phyloP scores from a whole-genome alignment of 2,797 vertebrate species.

The Falco concolor region DNA sequence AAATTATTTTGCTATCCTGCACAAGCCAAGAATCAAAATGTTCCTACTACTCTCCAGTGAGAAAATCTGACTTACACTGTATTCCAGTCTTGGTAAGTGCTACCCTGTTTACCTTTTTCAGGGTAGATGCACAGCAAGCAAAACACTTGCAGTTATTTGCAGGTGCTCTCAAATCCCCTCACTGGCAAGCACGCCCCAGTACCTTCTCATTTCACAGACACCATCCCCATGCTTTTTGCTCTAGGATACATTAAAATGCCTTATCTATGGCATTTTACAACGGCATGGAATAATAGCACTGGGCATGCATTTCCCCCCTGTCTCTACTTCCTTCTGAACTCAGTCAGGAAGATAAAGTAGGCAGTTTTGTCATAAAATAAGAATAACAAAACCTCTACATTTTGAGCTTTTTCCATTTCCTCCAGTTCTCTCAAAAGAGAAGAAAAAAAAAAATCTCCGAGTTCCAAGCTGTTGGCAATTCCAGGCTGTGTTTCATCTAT shows the following conservation, averaged over 20 bases:
- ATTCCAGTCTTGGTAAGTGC: neutral
- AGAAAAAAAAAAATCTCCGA: neutral
- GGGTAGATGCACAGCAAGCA: neutral
- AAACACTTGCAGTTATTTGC: neutral
- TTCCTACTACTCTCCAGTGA: neutral
- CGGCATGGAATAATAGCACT: neutral
- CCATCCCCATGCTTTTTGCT: neutral
- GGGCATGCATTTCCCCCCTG: neutral
- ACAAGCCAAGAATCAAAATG: neutral
- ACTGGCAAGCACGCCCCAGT: neutral
- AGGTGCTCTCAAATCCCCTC: neutral
- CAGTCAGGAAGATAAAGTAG: neutral
- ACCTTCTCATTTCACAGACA: neutral
- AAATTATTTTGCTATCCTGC: neutral
- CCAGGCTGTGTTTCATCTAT: neutral
- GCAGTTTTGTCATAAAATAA: neutral
- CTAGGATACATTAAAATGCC: neutral
- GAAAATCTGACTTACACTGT: neutral
- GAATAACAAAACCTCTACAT: neutral
- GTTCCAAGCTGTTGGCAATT: neutral
- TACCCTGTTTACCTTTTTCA: neutral
- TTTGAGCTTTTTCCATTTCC: neutral
- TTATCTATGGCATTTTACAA: neutral
- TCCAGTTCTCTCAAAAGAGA: neutral
- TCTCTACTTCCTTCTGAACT: neutral